phyloP scores from a whole-genome alignment of 2,797 vertebrate species.

The Amphiprion clarkii region DNA sequence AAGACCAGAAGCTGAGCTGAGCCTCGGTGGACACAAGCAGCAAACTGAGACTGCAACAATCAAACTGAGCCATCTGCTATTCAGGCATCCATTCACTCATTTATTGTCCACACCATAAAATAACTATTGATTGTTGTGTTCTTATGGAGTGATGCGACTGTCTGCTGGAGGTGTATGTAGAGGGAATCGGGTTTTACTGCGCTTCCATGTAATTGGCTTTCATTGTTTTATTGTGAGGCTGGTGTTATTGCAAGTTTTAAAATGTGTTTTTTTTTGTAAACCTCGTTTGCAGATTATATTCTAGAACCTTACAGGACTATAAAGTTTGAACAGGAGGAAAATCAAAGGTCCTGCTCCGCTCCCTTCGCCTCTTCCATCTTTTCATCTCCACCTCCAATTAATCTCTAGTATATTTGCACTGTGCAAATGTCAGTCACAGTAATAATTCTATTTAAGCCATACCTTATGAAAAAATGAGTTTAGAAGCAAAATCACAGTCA shows the following conservation, averaged over 20 bases:
- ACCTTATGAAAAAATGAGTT: not conserved
- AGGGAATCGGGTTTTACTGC: not conserved
- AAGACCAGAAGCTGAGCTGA: conserved; percentile 7
- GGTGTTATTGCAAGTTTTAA: conserved; percentile 19
- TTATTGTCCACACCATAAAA: conserved; percentile 15
- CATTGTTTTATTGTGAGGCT: conserved; percentile 22
- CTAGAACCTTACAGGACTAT: not conserved
- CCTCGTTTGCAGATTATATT: conserved; percentile 1
- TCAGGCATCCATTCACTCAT: conserved; percentile 4
- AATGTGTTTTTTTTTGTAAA: conserved; percentile 30
- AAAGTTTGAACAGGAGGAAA: not conserved
- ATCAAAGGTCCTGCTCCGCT: not conserved
- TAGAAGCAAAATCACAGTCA: not conserved
- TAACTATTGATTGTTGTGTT: conserved; percentile 3
- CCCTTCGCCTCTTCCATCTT: not conserved
- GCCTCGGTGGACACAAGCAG: not conserved
- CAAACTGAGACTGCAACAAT: conserved; percentile 1
- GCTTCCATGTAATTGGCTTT: not conserved
- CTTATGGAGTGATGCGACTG: conserved; percentile 1
- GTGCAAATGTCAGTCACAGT: conserved; percentile 6
- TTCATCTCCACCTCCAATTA: not conserved
- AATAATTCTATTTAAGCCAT: conserved; percentile 5
- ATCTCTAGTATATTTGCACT: not conserved
- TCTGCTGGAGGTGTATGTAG: not conserved
- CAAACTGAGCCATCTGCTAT: not conserved